These are phyloP conservation scores for Eumacrocentrus americanus DNA, from an alignment of 2,888 invertebrate genomes.

Conservation along the genomic window DNA sequence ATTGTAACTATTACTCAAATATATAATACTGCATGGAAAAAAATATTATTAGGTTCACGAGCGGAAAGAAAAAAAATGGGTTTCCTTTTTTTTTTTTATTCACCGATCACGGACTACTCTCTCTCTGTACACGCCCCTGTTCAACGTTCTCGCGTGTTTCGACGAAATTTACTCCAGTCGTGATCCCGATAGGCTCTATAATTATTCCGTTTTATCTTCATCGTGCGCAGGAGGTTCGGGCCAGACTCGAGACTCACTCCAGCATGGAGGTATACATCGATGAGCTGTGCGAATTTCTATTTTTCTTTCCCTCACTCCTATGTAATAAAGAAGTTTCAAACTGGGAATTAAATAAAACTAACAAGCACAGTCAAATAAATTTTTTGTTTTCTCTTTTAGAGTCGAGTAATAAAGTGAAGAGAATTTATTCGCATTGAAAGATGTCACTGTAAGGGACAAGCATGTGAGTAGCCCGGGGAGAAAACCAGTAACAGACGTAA, in stretches of 20 bases:
- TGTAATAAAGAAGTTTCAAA: not conserved
- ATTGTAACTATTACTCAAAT: not conserved
- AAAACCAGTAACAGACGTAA: too few relatives aligned
- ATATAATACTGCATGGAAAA: not conserved
- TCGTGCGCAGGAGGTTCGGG: slow-evolving; percentile 41
- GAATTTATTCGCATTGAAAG: too few relatives aligned
- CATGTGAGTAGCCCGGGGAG: too few relatives aligned
- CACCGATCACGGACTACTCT: slow-evolving; percentile 37
- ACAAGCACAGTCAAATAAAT: too few relatives aligned
- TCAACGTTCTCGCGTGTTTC: slow-evolving; percentile 56
- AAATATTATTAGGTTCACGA: not conserved
- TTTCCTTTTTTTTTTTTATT: slow-evolving; percentile 38
- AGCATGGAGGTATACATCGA: not conserved
- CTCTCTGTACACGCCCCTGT: slow-evolving; percentile 37
- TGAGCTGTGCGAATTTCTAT: not conserved
- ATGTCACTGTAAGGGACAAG: too few relatives aligned
- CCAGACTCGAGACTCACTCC: not conserved
- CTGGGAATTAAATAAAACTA: not conserved
- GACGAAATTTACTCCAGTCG: slow-evolving; percentile 54
- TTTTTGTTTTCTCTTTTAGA: too few relatives aligned
- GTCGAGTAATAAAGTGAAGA: too few relatives aligned
- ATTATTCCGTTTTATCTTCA: slow-evolving; percentile 60
- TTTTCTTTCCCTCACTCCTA: not conserved
- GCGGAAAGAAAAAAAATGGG: not conserved
- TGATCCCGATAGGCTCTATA: slow-evolving; percentile 58